These are phyloP conservation scores for Morone saxatilis DNA, from an alignment of 2,113 vertebrate genomes.

Conservation along the genomic window DNA sequence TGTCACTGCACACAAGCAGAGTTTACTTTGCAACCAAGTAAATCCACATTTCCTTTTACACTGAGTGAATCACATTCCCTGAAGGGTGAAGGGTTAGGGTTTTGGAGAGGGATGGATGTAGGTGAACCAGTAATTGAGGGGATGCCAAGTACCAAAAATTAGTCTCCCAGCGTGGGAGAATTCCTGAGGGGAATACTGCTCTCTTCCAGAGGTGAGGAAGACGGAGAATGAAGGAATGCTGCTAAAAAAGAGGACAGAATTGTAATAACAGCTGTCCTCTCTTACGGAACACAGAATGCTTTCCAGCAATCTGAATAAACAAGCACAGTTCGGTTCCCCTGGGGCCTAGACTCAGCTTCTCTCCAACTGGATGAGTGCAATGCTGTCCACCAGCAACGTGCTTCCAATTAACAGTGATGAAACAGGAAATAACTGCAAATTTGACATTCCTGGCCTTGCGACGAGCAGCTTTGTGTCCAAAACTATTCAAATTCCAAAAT, in stretches of 20 bases:
- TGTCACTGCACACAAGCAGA: conserved; percentile 43
- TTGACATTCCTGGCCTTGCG: conserved; percentile 77
- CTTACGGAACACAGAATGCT: conserved; percentile 82
- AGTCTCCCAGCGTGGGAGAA: conserved; percentile 27
- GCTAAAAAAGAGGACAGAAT: conserved; percentile 72
- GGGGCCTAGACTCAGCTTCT: conserved; percentile 68
- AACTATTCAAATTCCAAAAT: conserved; percentile 29
- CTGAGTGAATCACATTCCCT: conserved; percentile 23
- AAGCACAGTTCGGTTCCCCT: conserved; percentile 75
- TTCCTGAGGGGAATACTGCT: conserved; percentile 53
- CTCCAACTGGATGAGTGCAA: conserved; percentile 70
- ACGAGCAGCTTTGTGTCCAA: conserved; percentile 51
- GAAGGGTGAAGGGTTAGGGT: conserved; percentile 22
- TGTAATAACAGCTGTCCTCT: conserved; percentile 85
- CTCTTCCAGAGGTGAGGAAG: conserved; percentile 71
- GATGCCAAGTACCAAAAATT: conserved; percentile 48
- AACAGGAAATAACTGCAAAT: conserved; percentile 84
- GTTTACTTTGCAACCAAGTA: conserved; percentile 34
- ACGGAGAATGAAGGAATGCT: conserved; percentile 69
- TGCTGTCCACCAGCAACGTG: conserved; percentile 75
- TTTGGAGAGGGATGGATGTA: conserved; percentile 16
- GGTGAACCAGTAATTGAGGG: conserved; percentile 33
- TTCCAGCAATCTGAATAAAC: conserved; percentile 84
- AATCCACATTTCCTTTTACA: conserved; percentile 44
- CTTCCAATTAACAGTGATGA: conserved; percentile 86